Evolutionary conservation across 2,888 invertebrate species (phyloP), one percentile per base, ranked within the genome.

Genomic region (Gastrophysa polygoni): DNA sequence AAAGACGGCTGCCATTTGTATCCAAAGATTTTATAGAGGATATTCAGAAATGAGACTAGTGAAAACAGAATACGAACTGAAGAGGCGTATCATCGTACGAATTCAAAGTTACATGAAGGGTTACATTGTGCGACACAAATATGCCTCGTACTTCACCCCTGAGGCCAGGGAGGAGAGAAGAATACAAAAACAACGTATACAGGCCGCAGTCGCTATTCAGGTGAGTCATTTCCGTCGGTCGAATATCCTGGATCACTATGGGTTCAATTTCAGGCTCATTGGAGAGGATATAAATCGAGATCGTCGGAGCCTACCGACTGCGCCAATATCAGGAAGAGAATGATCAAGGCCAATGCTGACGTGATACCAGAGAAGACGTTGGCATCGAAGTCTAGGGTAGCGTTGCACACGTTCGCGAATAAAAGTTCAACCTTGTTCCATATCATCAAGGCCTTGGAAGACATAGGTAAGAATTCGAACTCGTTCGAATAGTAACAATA

Each of bases 121-220:
- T n/a, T 75, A 65, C 68, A 67, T 75, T 50, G 70, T 73, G 18
- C 69, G 71, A 20, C 63, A 68, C 6, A 77, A 80, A 56, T 74
- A 72, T 55, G 66, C 63, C 2, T 55, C 68, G 10, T 63, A 67
- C 14, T 67, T 77, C n/a, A 73, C 71, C 5, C 58, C 63, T 7
- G 77, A 75, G 55, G 76, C 74, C 18, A 63, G 67, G 29, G 75
- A 80, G 80, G 61, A 81, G 78, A 68, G 83, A 83, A 70, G 77
- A 83, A 49, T 74, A 80, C 57, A 79, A 76, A 55, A 80, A 75
- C 28, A 78, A 81, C 66, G 71, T 64, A 69, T 51, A 59, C 82
- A 81, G 66, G 89, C 90, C 3, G 89, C 88, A 10, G 82, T 82
- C 1, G 84, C 84, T 73, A 90, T 91, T 72, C 91, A 91, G 84